Conservation (phyloP, 2,888 invertebrate species). For the Brachyptera putata region DNA sequence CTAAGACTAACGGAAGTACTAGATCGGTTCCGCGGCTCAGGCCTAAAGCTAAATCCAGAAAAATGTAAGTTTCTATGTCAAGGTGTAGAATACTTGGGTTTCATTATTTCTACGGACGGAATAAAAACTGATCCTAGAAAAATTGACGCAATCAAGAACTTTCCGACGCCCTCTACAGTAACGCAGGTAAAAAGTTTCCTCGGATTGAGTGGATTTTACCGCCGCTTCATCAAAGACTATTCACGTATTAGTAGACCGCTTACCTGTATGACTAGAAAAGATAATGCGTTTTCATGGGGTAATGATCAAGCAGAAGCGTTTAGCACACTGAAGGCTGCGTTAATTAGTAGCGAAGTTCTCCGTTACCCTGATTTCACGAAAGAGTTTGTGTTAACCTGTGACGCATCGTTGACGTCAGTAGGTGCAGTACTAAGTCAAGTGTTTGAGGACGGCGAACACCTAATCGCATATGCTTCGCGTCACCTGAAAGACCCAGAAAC, state of each 20-base stretch:
- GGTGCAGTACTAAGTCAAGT: conserved; percentile 36
- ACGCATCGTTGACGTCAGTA: conserved; percentile 35
- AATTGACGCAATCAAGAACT: conserved; percentile 32
- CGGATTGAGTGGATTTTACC: conserved; percentile 38
- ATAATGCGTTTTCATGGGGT: conserved; percentile 32
- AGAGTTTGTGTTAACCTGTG: conserved; percentile 34
- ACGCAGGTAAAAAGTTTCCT: conserved; percentile 36
- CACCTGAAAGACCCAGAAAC: conserved; percentile 30
- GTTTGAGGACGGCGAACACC: conserved; percentile 28
- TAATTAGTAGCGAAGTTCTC: conserved; percentile 33
- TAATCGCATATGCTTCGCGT: conserved; percentile 32
- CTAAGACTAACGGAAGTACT: conserved; percentile 30
- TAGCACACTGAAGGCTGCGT: conserved; percentile 27
- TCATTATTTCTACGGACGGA: conserved; percentile 34
- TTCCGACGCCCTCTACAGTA: conserved; percentile 30
- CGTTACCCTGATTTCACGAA: conserved; percentile 34
- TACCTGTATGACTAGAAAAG: conserved; percentile 35
- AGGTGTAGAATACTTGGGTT: conserved; percentile 36
- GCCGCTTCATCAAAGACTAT: conserved; percentile 37
- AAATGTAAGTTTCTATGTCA: conserved; percentile 35
- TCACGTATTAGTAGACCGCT: conserved; percentile 36
- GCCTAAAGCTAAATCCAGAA: conserved; percentile 32
- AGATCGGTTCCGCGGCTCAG: conserved; percentile 29
- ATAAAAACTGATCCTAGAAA: conserved; percentile 36
- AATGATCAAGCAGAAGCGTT: conserved; percentile 29